Conservation (phyloP, 37 sponge, comb jelly and placozoan genomes). For the Ianthella basta region DNA sequence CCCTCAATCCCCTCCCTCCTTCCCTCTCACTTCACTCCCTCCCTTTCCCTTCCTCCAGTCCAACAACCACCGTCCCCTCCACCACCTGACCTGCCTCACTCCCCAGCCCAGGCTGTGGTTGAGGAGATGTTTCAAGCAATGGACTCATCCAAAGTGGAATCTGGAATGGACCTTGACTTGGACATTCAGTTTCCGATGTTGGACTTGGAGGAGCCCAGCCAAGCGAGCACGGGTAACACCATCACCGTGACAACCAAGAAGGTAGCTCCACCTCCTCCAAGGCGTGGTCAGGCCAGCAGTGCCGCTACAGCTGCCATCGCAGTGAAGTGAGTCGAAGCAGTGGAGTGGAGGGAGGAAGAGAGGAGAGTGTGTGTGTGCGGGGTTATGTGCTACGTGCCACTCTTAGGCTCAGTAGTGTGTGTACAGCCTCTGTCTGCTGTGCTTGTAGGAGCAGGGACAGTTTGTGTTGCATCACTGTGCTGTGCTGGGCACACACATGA, state of each 20-base stretch:
- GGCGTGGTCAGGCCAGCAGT: not conserved
- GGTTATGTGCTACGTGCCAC: too few relatives aligned
- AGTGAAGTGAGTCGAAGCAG: not conserved
- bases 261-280: not conserved
- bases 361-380: too few relatives aligned
- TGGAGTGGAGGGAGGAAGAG: not conserved
- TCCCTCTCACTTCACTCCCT: conserved; percentile 1
- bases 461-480: too few relatives aligned
- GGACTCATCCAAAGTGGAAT: not conserved
- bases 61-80: too few relatives aligned
- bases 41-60: not conserved
- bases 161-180: not conserved
- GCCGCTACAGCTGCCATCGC: not conserved
- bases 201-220: not conserved
- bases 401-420: too few relatives aligned
- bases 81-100: too few relatives aligned
- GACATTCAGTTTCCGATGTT: not conserved
- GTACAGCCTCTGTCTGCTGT: too few relatives aligned
- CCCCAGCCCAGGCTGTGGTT: not conserved
- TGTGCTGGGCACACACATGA: too few relatives aligned
- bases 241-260: conserved; percentile 34
- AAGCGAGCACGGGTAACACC: not conserved
- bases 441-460: too few relatives aligned
- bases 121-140: not conserved
- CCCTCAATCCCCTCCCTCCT: not conserved